Percentiles rank a stretch among this genome's conserved stretches.
Evolutionary conservation across 2,113 vertebrate species (phyloP).

Genomic region (Corvus cornix): DNA sequence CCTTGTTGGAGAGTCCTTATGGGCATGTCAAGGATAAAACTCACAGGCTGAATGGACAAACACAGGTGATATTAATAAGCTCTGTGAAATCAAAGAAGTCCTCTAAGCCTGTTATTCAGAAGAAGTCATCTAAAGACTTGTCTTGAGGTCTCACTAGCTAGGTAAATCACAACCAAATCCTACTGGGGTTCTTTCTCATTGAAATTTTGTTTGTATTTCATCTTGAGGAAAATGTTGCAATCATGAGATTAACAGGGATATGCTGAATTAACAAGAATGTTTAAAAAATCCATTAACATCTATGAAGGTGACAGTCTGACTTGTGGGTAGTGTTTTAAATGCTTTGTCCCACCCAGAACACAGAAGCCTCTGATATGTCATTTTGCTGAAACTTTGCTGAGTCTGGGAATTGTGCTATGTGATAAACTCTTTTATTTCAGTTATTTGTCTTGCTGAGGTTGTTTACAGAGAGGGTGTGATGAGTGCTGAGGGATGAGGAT

Average conservation of each 20-base stretch:
- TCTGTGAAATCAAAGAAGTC: neutral
- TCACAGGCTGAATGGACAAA: neutral
- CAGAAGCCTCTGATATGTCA: neutral
- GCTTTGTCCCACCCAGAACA: neutral
- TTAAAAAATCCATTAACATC: neutral
- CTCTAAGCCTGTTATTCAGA: neutral
- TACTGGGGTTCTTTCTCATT: neutral
- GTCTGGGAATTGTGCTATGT: neutral
- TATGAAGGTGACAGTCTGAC: neutral
- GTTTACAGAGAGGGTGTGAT: conserved; percentile 54
- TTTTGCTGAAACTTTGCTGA: conserved; percentile 14
- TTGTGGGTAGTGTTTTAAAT: neutral
- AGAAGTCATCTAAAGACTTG: neutral
- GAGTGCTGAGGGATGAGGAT: neutral
- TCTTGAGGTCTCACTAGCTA: neutral
- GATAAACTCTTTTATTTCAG: conserved; percentile 5
- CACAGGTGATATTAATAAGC: neutral
- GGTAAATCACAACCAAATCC: neutral
- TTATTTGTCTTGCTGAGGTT: neutral
- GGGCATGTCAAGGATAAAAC: neutral
- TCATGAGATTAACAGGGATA: conserved; percentile 17
- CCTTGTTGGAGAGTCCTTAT: neutral
- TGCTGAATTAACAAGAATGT: neutral
- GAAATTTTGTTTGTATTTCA: conserved; percentile 25
- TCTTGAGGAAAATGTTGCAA: neutral